phyloP scores from a whole-genome alignment of 2,888 invertebrate species.

The Hipparchia sbordonii region DNA sequence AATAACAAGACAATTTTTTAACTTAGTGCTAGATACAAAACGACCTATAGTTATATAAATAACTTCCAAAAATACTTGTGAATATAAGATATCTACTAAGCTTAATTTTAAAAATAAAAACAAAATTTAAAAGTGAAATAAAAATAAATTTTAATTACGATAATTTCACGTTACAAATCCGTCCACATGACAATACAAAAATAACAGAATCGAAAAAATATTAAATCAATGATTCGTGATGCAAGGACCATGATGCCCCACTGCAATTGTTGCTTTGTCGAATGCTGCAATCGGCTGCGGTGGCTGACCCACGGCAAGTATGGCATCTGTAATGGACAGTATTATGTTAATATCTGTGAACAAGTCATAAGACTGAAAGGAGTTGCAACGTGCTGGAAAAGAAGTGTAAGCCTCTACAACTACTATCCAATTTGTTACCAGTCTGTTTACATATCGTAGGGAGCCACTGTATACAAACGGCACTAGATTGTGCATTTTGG shows the following conservation, averaged over 20 bases:
- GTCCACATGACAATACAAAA: conserved; percentile 32
- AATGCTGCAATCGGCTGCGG: conserved; percentile 73
- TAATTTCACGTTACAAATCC: conserved; percentile 33
- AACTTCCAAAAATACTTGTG: no score
- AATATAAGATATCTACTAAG: not conserved
- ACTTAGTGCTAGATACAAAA: no score
- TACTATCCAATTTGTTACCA: no score
- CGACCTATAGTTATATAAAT: no score
- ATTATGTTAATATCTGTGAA: conserved; percentile 5
- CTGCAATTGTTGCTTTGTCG: conserved; percentile 69
- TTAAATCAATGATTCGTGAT: conserved; percentile 26
- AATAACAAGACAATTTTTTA: no score
- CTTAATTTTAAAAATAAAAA: not conserved
- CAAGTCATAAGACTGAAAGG: not conserved
- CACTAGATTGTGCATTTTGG: no score
- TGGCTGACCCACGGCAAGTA: conserved; percentile 73
- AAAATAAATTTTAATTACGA: not conserved
- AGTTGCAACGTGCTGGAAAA: not conserved
- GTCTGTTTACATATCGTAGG: no score
- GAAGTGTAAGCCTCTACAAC: no score
- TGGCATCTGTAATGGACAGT: conserved; percentile 61
- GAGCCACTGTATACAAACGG: no score
- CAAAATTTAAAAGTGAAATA: not conserved
- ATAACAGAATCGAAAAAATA: conserved; percentile 33
- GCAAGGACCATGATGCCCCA: conserved; percentile 52